These are phyloP conservation scores for Temnothorax curvispinosus DNA, from an alignment of 1,140 invertebrate species.

Conservation along the genomic window DNA sequence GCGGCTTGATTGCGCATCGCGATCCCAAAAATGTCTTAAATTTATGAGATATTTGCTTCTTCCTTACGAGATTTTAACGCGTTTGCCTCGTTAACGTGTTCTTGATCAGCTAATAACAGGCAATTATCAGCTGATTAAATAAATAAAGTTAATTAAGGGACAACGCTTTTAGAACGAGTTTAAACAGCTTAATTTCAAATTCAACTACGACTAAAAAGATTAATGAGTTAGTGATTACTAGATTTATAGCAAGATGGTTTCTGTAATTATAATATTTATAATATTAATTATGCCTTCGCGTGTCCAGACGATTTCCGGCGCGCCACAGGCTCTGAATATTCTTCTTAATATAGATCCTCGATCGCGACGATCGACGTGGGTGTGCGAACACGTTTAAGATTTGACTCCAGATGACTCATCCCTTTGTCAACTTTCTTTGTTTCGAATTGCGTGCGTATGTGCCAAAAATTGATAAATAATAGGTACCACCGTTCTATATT, in stretches of 20 bases:
- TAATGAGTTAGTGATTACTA: background rate
- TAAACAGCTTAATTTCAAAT: background rate
- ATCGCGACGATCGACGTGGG: background rate
- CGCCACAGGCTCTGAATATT: background rate
- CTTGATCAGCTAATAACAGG: background rate
- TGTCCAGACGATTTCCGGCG: background rate
- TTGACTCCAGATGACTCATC: constrained; percentile 10
- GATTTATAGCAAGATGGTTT: background rate
- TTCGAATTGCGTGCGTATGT: background rate
- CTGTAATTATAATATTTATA: background rate
- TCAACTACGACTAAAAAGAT: background rate
- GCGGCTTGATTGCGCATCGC: background rate
- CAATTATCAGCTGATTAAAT: background rate
- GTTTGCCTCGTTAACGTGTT: background rate
- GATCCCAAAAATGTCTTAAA: background rate
- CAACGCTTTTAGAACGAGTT: background rate
- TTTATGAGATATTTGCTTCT: background rate
- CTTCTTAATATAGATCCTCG: constrained; percentile 11
- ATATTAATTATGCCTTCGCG: background rate
- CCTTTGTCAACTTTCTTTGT: constrained; percentile 32
- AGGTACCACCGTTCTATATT: background rate
- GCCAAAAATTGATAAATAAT: background rate
- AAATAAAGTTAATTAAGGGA: background rate
- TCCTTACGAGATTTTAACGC: background rate
- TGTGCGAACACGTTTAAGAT: background rate